Evolutionary conservation across 2,888 invertebrate genomes (phyloP).

Genomic region (Drosophila quinaria): DNA sequence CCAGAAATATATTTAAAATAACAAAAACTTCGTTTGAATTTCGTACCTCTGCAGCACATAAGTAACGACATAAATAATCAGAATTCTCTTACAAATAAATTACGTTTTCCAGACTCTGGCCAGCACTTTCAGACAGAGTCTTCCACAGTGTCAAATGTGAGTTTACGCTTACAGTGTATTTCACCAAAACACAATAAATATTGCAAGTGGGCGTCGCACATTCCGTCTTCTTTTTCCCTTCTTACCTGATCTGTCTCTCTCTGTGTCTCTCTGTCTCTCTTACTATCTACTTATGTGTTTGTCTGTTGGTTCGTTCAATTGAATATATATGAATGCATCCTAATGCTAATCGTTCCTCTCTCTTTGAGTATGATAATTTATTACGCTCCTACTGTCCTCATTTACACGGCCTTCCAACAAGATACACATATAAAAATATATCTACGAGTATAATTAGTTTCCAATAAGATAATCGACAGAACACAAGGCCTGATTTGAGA

Average conservation of each 20-base stretch:
- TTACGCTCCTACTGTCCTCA: slow-evolving; percentile 32
- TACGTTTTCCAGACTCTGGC: slow-evolving; percentile 21
- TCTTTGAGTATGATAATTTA: slow-evolving; percentile 64
- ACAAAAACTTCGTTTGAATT: slow-evolving; percentile 42
- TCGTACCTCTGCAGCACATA: slow-evolving; percentile 38
- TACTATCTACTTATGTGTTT: slow-evolving; percentile 8
- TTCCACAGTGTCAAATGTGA: slow-evolving; percentile 59
- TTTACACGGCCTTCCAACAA: slow-evolving; percentile 20
- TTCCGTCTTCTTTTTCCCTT: neutral
- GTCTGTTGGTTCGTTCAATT: slow-evolving; percentile 28
- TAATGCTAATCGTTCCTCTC: slow-evolving; percentile 26
- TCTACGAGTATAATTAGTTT: slow-evolving; percentile 32
- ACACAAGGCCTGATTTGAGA: slow-evolving; percentile 55
- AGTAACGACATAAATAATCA: slow-evolving; percentile 66
- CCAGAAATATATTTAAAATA: slow-evolving; percentile 28
- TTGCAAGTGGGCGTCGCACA: slow-evolving; percentile 60
- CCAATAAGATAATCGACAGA: slow-evolving; percentile 59
- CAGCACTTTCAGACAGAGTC: slow-evolving; percentile 20
- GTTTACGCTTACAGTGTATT: slow-evolving; percentile 34
- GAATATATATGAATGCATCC: slow-evolving; percentile 53
- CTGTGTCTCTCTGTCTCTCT: neutral
- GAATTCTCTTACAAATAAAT: slow-evolving; percentile 21
- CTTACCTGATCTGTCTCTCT: neutral
- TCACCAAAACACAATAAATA: slow-evolving; percentile 66
- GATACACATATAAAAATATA: neutral